Evolutionary conservation across 2,797 vertebrate genomes (phyloP).

Genomic region (Alosa sapidissima): DNA sequence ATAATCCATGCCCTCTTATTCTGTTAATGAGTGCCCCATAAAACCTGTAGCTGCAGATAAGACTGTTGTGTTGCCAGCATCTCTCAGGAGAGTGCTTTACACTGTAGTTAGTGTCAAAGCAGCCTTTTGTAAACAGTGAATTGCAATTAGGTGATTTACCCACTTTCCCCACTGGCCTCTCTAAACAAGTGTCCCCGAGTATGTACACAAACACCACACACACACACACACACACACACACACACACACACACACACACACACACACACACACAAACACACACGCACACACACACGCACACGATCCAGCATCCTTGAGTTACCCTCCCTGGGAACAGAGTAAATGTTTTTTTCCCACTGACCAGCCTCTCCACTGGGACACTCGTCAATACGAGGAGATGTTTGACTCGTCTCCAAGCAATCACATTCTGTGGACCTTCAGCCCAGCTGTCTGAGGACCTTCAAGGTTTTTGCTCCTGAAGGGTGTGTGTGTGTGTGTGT

Average conservation of each 20-base stretch:
- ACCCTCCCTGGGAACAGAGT: conserved; percentile 21
- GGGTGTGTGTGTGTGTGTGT: no score
- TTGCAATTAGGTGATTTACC: conserved; percentile 23
- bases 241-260: neutral
- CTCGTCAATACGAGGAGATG: neutral
- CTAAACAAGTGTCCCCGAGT: conserved; percentile 14
- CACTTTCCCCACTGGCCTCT: conserved; percentile 8
- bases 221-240: neutral
- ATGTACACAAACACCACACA: conserved; percentile 7
- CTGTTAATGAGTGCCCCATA: neutral
- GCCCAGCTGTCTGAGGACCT: conserved; percentile 10
- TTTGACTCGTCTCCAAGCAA: conserved; percentile 14
- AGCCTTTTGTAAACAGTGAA: conserved; percentile 19
- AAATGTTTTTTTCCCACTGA: conserved; percentile 22
- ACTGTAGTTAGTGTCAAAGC: conserved; percentile 7
- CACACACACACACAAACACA: neutral
- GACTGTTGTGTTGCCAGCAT: conserved; percentile 3
- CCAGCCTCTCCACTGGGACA: conserved; percentile 14
- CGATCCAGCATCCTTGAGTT: neutral
- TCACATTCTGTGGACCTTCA: conserved; percentile 6
- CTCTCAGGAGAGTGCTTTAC: conserved; percentile 8
- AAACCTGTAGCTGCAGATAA: conserved; percentile 1
- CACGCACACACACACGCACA: neutral
- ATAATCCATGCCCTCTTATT: neutral
- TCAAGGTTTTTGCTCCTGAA: neutral